Conservation (phyloP, 35 echinoderm and acorn worm species). For the Eucidaris tribuloides region DNA sequence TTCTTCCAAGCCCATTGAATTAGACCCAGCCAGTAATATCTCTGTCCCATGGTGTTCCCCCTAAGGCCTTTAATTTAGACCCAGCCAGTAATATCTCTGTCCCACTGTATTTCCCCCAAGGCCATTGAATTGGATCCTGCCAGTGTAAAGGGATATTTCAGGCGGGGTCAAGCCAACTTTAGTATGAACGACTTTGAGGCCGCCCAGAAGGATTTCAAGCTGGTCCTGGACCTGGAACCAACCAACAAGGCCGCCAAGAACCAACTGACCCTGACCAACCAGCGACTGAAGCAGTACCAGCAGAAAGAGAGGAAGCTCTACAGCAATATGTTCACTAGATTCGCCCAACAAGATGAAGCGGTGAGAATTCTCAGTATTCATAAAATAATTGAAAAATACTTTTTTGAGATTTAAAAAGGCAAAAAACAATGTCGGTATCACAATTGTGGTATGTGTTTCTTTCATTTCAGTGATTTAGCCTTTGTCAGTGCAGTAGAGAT, state of each 20-base stretch:
- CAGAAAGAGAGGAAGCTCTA: slow-evolving; percentile 89
- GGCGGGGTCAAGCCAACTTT: slow-evolving; percentile 61
- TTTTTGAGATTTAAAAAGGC: too few relatives aligned
- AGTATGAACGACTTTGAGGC: slow-evolving; percentile 46
- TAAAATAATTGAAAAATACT: too few relatives aligned
- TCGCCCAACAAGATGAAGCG: slow-evolving; percentile 45
- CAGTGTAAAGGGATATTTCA: slow-evolving; percentile 81
- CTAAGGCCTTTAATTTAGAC: too few relatives aligned
- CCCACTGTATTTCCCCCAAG: slow-evolving; percentile 28
- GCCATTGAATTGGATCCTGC: slow-evolving; percentile 73
- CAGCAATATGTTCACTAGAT: slow-evolving; percentile 84
- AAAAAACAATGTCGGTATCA: too few relatives aligned
- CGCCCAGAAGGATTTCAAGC: slow-evolving; percentile 70
- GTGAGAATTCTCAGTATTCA: too few relatives aligned
- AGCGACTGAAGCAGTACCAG: slow-evolving; percentile 72
- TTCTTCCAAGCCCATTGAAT: too few relatives aligned
- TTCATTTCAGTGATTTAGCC: too few relatives aligned
- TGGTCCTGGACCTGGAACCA: slow-evolving; percentile 73
- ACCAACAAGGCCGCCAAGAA: slow-evolving; percentile 98
- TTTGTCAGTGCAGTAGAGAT: too few relatives aligned
- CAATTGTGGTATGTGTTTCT: too few relatives aligned
- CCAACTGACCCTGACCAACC: slow-evolving; percentile 63
- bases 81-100: too few relatives aligned
- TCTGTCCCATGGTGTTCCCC: too few relatives aligned
- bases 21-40: too few relatives aligned